A percentile compares a stretch with the other conserved stretches of the same genome.
These are phyloP conservation scores for Limnephilus auricula DNA, from an alignment of 2,888 invertebrate species.

Conservation along the genomic window DNA sequence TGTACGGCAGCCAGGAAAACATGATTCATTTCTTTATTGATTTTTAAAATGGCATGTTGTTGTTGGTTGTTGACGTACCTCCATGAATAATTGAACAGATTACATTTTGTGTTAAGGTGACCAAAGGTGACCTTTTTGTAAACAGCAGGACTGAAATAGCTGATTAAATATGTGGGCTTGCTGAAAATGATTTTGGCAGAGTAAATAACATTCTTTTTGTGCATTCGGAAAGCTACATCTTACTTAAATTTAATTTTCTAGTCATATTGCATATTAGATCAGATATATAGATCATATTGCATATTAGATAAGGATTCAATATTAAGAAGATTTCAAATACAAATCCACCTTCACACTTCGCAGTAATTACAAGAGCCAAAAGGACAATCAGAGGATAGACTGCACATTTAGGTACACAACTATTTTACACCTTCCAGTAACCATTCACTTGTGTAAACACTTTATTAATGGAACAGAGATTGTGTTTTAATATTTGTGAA, in stretches of 20 bases:
- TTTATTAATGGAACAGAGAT: no score
- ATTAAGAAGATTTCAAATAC: no score
- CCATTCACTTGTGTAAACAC: no score
- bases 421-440: neutral
- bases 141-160: neutral
- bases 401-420: neutral
- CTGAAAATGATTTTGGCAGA: neutral
- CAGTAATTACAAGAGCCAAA: no score
- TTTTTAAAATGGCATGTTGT: neutral
- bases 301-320: no score
- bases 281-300: neutral
- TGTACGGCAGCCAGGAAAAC: neutral
- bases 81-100: neutral
- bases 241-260: neutral
- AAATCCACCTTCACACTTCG: neutral
- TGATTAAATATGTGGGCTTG: neutral
- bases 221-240: neutral
- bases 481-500: no score
- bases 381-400: no score
- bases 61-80: neutral
- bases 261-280: neutral
- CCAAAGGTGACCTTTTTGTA: neutral
- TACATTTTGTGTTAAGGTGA: neutral
- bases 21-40: slow-evolving; percentile 13
- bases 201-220: neutral